Conservation (phyloP, 2,888 invertebrate species). For the Halictus quadricinctus region DNA sequence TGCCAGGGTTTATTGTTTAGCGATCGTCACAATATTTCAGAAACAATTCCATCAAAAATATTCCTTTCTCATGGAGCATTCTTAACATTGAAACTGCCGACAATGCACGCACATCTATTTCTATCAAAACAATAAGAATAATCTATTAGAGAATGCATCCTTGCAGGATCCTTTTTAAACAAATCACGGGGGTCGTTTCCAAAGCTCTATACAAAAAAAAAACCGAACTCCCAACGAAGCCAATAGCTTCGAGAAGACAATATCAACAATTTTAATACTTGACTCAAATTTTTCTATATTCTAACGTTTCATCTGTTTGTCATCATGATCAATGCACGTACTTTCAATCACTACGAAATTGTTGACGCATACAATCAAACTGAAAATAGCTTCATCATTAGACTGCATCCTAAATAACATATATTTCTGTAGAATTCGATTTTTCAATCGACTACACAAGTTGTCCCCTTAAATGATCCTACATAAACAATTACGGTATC, state of each 20-base stretch:
- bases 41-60: background rate
- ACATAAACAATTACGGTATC: too few species aligned
- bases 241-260: background rate
- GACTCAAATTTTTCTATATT: background rate
- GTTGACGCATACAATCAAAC: background rate
- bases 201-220: background rate
- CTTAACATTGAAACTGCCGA: constrained; percentile 5
- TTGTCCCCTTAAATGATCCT: too few species aligned
- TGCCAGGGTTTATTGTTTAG: background rate
- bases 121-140: background rate
- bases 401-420: background rate
- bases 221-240: background rate
- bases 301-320: background rate
- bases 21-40: background rate
- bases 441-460: background rate
- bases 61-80: background rate
- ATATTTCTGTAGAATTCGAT: background rate
- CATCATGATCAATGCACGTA: background rate
- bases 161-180: background rate
- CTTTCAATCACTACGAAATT: background rate
- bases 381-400: background rate
- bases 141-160: background rate
- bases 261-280: background rate
- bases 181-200: background rate
- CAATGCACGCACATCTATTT: background rate